phyloP scores from a whole-genome alignment of 2,888 invertebrate genomes.

The Nomada ferruginata region DNA sequence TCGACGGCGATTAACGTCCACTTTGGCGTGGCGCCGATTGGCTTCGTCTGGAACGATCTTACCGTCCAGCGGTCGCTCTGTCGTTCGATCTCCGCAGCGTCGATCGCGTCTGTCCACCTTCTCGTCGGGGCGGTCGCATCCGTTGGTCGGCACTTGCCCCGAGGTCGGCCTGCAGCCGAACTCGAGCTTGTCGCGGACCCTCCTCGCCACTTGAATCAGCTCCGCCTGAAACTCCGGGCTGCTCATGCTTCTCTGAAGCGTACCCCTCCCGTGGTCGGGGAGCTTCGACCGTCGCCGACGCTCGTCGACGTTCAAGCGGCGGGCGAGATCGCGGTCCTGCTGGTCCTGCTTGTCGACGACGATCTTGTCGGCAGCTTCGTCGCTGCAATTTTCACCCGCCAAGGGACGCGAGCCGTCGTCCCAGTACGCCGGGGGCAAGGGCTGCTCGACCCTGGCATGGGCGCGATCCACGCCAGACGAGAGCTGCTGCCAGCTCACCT shows the following conservation, averaged over 20 bases:
- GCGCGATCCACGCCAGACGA: conserved; percentile 45
- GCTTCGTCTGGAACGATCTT: no score
- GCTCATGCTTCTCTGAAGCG: conserved; percentile 83
- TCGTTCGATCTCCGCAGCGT: no score
- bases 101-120: background rate
- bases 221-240: conserved; percentile 86
- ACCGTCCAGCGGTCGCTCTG: no score
- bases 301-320: conserved; percentile 42
- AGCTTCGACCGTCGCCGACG: conserved; percentile 56
- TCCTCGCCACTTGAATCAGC: conserved; percentile 80
- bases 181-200: conserved; percentile 77
- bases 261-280: conserved; percentile 80
- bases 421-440: conserved; percentile 25
- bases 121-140: background rate
- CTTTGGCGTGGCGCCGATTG: no score
- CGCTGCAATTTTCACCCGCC: background rate
- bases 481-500: conserved; percentile 71
- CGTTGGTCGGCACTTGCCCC: background rate
- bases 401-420: background rate
- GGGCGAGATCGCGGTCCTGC: conserved; percentile 55
- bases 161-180: conserved; percentile 50
- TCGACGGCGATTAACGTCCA: no score
- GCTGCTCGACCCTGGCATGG: background rate
- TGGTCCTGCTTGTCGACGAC: conserved; percentile 33
- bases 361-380: conserved; percentile 8